Evolutionary conservation across 2,888 invertebrate genomes (phyloP).

Genomic region (Zonitis immaculata): DNA sequence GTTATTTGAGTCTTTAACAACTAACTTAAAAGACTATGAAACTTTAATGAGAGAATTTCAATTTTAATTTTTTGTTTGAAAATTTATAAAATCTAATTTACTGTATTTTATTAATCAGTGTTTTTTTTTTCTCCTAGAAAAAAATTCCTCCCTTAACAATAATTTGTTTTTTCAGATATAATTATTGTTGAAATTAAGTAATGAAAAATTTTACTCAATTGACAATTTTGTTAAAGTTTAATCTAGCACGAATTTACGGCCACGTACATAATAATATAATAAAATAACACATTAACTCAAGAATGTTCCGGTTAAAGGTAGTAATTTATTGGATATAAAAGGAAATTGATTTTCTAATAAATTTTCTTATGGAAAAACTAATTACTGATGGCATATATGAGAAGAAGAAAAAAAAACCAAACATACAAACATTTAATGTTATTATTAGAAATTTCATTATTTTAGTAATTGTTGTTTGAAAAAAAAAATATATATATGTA

Average conservation of each 20-base stretch:
- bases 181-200: background rate
- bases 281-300: background rate
- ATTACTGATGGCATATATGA: background rate
- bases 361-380: background rate
- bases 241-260: background rate
- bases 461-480: constrained; percentile 22
- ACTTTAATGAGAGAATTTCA: too few species aligned
- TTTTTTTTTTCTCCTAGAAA: too few species aligned
- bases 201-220: background rate
- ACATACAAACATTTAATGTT: too few species aligned
- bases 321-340: background rate
- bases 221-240: background rate
- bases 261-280: background rate
- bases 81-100: too few species aligned
- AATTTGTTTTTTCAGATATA: background rate
- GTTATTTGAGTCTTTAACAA: too few species aligned
- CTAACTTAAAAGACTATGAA: too few species aligned
- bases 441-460: background rate
- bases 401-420: too few species aligned
- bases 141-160: background rate
- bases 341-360: background rate
- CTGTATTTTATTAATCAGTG: too few species aligned
- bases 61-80: too few species aligned
- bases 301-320: background rate
- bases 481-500: background rate